A percentile compares a stretch with the other conserved stretches of the same genome.
These are phyloP conservation scores for Sminthurinus aureus DNA, from an alignment of 2,888 invertebrate genomes.

Conservation along the genomic window DNA sequence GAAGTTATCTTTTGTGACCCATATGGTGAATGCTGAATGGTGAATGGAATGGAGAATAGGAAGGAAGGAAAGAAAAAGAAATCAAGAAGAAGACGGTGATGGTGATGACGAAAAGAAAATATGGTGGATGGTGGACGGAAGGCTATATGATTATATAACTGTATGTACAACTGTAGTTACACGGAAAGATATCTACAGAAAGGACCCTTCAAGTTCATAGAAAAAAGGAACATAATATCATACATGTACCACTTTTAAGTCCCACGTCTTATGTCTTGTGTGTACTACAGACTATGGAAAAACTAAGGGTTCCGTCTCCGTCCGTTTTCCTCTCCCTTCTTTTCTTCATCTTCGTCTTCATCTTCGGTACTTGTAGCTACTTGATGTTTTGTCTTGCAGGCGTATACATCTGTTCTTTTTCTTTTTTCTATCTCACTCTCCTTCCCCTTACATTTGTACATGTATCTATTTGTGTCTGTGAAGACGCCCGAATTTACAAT, in stretches of 20 bases:
- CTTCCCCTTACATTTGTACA: neutral
- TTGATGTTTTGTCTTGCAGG: slow-evolving; percentile 11
- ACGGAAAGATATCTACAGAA: neutral
- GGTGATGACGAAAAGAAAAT: neutral
- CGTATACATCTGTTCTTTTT: slow-evolving; percentile 29
- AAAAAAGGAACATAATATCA: neutral
- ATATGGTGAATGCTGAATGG: slow-evolving; percentile 28
- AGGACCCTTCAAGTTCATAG: slow-evolving; percentile 13
- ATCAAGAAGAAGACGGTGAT: slow-evolving; percentile 1
- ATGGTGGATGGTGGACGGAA: slow-evolving; percentile 7
- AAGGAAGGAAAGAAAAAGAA: slow-evolving; percentile 16
- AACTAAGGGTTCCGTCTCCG: slow-evolving; percentile 4
- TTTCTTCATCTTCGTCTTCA: neutral
- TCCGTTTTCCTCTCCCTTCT: neutral
- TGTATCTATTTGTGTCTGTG: neutral
- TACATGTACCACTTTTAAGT: no score
- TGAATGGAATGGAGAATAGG: slow-evolving; percentile 23
- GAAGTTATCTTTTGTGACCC: slow-evolving; percentile 25
- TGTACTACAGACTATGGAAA: neutral
- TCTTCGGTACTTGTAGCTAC: neutral
- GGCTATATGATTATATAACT: neutral
- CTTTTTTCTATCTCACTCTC: slow-evolving; percentile 10
- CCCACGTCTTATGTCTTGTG: neutral
- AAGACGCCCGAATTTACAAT: slow-evolving; percentile 15
- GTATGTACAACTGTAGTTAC: neutral